Percentiles rank a stretch among this genome's conserved stretches.
phyloP scores from a whole-genome alignment of 2,888 invertebrate genomes.

The Ephialtes manifestator region DNA sequence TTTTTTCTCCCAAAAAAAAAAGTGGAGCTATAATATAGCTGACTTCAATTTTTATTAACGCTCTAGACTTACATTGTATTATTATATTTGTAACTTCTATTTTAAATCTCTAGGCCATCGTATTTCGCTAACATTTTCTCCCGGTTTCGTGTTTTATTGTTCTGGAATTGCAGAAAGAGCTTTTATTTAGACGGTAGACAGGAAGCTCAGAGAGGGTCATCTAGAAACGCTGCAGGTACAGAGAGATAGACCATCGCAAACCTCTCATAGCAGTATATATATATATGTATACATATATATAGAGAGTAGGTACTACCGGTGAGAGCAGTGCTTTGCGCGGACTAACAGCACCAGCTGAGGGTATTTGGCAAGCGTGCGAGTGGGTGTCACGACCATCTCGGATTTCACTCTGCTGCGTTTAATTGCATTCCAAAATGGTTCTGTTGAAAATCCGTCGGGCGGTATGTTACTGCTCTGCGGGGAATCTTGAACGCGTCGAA shows the following conservation, averaged over 20 bases:
- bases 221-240: constrained; percentile 12
- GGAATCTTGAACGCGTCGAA: constrained; percentile 44
- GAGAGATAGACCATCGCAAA: constrained; percentile 46
- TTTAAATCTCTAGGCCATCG: too few species aligned
- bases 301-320: constrained; percentile 6
- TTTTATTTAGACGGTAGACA: constrained; percentile 5
- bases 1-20: too few species aligned
- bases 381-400: constrained; percentile 72
- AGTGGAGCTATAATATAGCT: background rate
- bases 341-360: constrained; percentile 50
- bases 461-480: constrained; percentile 39
- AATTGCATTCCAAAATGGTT: constrained; percentile 85
- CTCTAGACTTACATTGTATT: background rate
- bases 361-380: constrained; percentile 47
- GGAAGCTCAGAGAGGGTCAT: constrained; percentile 28
- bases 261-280: constrained; percentile 18
- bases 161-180: constrained; percentile 4
- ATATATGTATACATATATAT: constrained; percentile 12
- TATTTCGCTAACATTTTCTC: background rate
- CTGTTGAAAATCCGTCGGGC: constrained; percentile 77
- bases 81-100: background rate
- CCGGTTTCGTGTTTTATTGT: constrained; percentile 19
- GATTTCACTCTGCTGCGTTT: constrained; percentile 83
- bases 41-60: background rate
- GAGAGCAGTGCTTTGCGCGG: constrained; percentile 45